Base-by-base conservation (phyloP, 2,888 invertebrate genomes). In the Xanthostigma xanthostigma region DNA sequence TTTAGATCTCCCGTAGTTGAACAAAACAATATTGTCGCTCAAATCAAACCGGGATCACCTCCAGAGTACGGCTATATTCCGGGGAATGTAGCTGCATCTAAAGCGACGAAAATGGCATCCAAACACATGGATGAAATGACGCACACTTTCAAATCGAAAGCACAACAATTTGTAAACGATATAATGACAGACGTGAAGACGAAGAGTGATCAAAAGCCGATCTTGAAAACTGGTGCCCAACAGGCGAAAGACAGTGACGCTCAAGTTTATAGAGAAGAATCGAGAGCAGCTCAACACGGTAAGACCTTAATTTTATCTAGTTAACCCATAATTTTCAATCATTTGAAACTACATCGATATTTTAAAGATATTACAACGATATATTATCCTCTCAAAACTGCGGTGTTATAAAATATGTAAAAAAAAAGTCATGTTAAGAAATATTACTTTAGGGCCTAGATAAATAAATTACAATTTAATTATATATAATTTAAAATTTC, bases 271-370 rank as follows among this genome's bases (percentile, higher is more conserved):
- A 70, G 80, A 52, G 81, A 83, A 61, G 81, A 83, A 58, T 72
- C 77, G n/a, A 72, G 81, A 58, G 72, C 79, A 40, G 74, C 81
- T 41, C 78, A 81, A 68, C 79, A 79, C 62, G 83, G 83, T 83
- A 72, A 78, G 75, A 27, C 27, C 1, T 27, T 27, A 27, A 27
- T 27, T 27, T 27, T 27, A 27, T 27, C 27, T 27, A 27, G 6
- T 6, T 27, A 5, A 6, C 27, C 3, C 27, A 27, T 27, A 27
- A 27, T 27, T 39, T 6, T 38, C 13, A 38, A 38, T 38, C n/a
- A 38, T 38, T 38, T 39, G 11, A 13, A 14, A 39, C 12, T 9
- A 39, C 14, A 39, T 39, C 39, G 2, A 3, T 11, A 10, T 42
- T 42, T 38, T 5, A 38, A 13, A 12, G 13, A 38, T 9, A 33